phyloP scores from a whole-genome alignment of 2,113 vertebrate genomes.

The Elephantulus edwardii region DNA sequence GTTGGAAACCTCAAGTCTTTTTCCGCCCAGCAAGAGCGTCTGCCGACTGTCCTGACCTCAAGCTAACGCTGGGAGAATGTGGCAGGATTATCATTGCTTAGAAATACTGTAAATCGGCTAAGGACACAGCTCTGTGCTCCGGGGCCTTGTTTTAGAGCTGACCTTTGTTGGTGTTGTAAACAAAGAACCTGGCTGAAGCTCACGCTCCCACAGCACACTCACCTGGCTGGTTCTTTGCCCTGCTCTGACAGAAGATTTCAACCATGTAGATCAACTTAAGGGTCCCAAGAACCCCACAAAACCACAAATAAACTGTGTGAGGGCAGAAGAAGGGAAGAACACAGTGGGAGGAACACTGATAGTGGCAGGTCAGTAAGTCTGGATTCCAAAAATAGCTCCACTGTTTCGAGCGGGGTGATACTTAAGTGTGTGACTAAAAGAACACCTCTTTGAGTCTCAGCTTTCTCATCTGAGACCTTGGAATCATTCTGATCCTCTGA shows the following conservation, averaged over 20 bases:
- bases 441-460: background rate
- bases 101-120: background rate
- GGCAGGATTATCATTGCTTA: background rate
- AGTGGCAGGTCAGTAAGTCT: background rate
- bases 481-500: background rate
- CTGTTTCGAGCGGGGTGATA: background rate
- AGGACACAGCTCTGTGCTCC: background rate
- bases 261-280: background rate
- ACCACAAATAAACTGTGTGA: background rate
- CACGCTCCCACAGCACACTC: background rate
- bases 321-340: background rate
- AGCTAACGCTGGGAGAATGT: background rate
- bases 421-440: background rate
- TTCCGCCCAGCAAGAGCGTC: background rate
- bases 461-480: constrained; percentile 20
- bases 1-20: background rate
- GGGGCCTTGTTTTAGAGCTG: background rate
- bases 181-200: background rate
- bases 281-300: background rate
- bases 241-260: background rate
- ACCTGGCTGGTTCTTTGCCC: background rate
- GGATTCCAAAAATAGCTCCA: background rate
- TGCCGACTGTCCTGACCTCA: background rate
- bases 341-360: background rate
- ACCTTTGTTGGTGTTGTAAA: background rate